Evolutionary conservation across 1,140 invertebrate genomes (phyloP).

Genomic region (Campoletis sonorensis): DNA sequence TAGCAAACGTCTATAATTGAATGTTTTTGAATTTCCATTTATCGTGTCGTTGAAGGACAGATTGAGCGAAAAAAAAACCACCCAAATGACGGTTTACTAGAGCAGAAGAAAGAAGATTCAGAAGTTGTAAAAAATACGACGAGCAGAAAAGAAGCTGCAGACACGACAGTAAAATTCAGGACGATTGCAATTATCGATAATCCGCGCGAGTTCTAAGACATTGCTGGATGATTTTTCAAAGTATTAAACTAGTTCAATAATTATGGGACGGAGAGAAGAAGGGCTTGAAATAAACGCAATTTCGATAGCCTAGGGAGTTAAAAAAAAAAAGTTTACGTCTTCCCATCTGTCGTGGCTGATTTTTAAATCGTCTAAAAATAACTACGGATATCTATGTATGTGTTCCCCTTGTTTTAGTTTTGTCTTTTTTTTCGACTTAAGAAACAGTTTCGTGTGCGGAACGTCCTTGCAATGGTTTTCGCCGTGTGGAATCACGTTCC

Average conservation of each 20-base stretch:
- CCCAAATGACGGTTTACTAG: no score
- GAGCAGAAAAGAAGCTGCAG: no score
- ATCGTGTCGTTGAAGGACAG: no score
- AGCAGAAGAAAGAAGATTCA: neutral
- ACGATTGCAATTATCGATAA: conserved; percentile 15
- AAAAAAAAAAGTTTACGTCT: neutral
- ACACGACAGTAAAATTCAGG: neutral
- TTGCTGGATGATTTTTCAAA: neutral
- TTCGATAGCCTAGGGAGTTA: conserved; percentile 9
- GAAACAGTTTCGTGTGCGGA: neutral
- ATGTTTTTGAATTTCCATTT: no score
- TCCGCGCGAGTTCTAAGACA: neutral
- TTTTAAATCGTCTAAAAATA: neutral
- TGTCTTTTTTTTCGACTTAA: no score
- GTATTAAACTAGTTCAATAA: neutral
- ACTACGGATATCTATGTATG: neutral
- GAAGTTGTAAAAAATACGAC: neutral
- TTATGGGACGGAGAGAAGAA: conserved; percentile 9
- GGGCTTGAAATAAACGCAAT: neutral
- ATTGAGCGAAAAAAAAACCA: no score
- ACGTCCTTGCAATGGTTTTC: conserved; percentile 12
- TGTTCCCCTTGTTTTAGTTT: no score
- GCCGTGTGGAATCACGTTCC: neutral
- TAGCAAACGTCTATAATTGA: no score
- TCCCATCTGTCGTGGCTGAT: conserved; percentile 32